Base-by-base conservation (phyloP, 2,797 vertebrate genomes). In the Trematomus bernacchii region DNA sequence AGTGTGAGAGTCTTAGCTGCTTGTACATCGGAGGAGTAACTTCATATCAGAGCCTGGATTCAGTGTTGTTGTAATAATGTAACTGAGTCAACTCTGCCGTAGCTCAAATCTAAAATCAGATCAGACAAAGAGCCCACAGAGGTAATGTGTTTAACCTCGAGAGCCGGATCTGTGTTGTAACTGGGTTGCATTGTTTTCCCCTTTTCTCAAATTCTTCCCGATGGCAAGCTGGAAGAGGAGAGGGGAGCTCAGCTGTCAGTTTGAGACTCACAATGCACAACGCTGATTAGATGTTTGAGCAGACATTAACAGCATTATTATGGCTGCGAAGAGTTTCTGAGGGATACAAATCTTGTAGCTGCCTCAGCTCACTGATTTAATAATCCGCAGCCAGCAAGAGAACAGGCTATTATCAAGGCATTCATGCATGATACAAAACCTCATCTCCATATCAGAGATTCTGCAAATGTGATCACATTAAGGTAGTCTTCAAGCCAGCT, bases 1-100 rank as follows among this genome's bases (percentile, higher is more conserved):
- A 91, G 84, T 86, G 73, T 44, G 64, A 85, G 77, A 83, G 86
- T 83, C 72, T 89, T 54, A 37, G 78, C 80, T 62, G 80, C 77
- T 71, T 60, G 58, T 70, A 62, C 61, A 65, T 88, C 74, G 23
- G 63, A 79, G 72, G 52, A 86, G 71, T 46, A 66, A 71, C 77
- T 84, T 74, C 27, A 33, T 77, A 75, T 78, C 77, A 77, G 66
- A 71, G 46, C 51, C 33, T 33, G 59, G 59, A 64, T 70, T 74
- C 63, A 66, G 13, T 43, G 72, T 50, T 44, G 67, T 57, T 12
- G 23, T 59, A 62, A 83, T 77, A 77, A 66, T 82, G 55, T 57
- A 57, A 78, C 62, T 59, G 57, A 62, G 77, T 66, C 76, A 59
- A 42, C 2, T 21, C 33, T 64, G 18, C 30, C 0, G 30, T 30